These are phyloP conservation scores for Clarias laeviceps DNA, from an alignment of 2,797 vertebrate species.

Conservation along the genomic window DNA sequence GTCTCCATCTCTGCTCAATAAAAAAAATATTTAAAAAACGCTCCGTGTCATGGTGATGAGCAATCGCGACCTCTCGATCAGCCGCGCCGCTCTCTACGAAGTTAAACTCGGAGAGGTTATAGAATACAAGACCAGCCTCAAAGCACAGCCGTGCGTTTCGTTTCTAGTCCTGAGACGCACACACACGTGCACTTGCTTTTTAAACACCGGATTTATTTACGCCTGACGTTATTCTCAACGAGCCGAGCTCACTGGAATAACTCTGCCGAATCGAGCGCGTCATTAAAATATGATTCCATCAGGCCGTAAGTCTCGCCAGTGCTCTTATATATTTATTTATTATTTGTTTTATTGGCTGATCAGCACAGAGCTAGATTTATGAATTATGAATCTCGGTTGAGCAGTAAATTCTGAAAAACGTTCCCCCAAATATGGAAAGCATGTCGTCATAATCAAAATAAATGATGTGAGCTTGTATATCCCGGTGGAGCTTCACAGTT, in stretches of 20 bases:
- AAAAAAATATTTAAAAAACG: not conserved
- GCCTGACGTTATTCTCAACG: not conserved
- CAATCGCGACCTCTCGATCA: conserved; percentile 1
- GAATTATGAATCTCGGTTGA: conserved; percentile 16
- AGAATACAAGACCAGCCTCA: not conserved
- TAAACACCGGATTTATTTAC: not conserved
- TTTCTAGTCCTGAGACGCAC: not conserved
- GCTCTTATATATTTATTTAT: not conserved
- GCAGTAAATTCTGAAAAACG: conserved; percentile 17
- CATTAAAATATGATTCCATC: conserved; percentile 16
- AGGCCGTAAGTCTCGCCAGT: not conserved
- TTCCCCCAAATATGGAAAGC: conserved; percentile 24
- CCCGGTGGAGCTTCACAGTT: conserved; percentile 31
- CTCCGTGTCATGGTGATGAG: conserved; percentile 18
- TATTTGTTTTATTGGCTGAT: conserved; percentile 5
- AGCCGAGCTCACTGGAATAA: not conserved
- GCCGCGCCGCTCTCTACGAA: not conserved
- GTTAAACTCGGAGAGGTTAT: conserved; percentile 23
- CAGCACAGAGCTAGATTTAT: conserved; percentile 16
- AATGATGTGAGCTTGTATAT: not conserved
- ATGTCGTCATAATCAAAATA: conserved; percentile 40
- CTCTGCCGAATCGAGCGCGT: not conserved
- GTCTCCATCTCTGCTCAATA: not conserved
- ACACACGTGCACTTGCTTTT: not conserved
- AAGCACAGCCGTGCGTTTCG: not conserved